Evolutionary conservation across 2,113 vertebrate genomes (phyloP), one percentile per base, ranked within the genome.

Genomic region (Lophotis ruficrista): DNA sequence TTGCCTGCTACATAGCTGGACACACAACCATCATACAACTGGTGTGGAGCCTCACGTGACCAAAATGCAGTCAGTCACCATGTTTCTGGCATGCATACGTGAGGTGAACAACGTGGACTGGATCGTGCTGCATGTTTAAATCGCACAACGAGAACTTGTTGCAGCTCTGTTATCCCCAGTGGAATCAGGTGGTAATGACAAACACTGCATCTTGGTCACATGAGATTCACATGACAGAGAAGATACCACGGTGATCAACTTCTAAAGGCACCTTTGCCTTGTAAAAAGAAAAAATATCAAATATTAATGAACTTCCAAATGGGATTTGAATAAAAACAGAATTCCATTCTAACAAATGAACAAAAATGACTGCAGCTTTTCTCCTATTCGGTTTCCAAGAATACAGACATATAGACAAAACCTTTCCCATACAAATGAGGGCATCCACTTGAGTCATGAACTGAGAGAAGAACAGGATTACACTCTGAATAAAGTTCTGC

Each of bases 21-120:
- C 37, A 23, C 1, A 1, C 4, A 69, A 4, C 68, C 56, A 35
- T 24, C 68, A 78, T 14, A 69, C 43, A 83, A 5, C 37, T 33
- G 23, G 6, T 58, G 35, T 6, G 43, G 57, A 87, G 77, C 37
- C 38, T 58, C 77, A 68, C 0, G 1, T 1, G 19, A 93, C 60
- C 94, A 92, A 90, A 92, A 93, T 66, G 80, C 86, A 73, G 83
- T 43, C 79, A 47, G 91, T 66, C 91, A 83, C 64, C 72, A 75
- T 4, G 35, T 23, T 70, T 66, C 56, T 75, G 69, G 72, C 95
- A 95, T 91, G 80, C 80, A 87, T 4, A 5, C 3, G 48, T 56
- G 90, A n/a, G 13, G 89, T 81, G 87, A 90, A 89, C 51, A 75
- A 22, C 0, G 20, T 73, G 90, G 47, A 86, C 37, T 24, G 69